Evolutionary conservation across 2,888 invertebrate genomes (phyloP).

Genomic region (Drosophila cyrtoloma): DNA sequence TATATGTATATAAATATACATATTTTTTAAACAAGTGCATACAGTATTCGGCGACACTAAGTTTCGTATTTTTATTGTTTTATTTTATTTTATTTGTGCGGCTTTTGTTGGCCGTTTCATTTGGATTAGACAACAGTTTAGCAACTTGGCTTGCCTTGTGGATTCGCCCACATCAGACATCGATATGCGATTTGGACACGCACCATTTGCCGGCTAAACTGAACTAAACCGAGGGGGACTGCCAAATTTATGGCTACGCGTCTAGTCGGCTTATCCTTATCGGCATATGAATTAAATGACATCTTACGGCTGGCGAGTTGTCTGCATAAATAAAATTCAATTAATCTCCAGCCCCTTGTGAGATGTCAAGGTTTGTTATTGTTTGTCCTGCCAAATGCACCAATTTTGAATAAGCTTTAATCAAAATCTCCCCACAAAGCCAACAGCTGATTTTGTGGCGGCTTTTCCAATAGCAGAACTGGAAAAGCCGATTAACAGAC

Average conservation of each 20-base stretch:
- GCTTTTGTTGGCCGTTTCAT: constrained; percentile 34
- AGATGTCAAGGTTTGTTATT: constrained; percentile 28
- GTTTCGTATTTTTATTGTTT: neutral
- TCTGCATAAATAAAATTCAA: constrained; percentile 51
- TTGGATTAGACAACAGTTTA: constrained; percentile 45
- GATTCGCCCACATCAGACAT: constrained; percentile 44
- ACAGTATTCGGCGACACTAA: neutral
- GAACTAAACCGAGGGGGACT: constrained; percentile 2
- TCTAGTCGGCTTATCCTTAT: constrained; percentile 17
- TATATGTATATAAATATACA: neutral
- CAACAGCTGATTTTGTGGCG: constrained; percentile 66
- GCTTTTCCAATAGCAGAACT: constrained; percentile 55
- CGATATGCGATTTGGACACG: constrained; percentile 70
- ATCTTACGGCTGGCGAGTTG: constrained; percentile 1
- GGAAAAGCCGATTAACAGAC: constrained; percentile 12
- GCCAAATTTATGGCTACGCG: constrained; percentile 31
- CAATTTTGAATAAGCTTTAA: constrained; percentile 19
- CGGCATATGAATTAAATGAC: constrained; percentile 29
- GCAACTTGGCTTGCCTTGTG: constrained; percentile 20
- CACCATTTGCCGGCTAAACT: constrained; percentile 61
- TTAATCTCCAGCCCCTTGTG: constrained; percentile 27
- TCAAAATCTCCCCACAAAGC: constrained; percentile 8
- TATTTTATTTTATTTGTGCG: constrained; percentile 44
- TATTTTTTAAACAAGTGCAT: neutral
- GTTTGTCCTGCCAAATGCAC: constrained; percentile 19